These are phyloP conservation scores for Eulithis testata DNA, from an alignment of 2,888 invertebrate genomes.

Conservation along the genomic window DNA sequence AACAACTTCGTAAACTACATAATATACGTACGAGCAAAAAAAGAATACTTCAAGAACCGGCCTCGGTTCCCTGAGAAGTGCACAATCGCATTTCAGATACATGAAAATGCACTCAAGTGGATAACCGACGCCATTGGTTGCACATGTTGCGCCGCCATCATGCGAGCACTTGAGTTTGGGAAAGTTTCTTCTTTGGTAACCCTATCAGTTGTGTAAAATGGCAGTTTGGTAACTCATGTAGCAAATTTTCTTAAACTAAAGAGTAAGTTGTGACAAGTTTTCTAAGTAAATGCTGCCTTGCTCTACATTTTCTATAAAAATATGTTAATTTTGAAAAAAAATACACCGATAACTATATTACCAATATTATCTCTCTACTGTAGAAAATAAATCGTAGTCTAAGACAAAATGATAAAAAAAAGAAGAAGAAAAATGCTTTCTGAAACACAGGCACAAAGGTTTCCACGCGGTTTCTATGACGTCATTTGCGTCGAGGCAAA, in stretches of 20 bases:
- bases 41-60: not conserved
- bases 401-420: too few species aligned
- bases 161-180: conserved; percentile 5
- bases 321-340: too few species aligned
- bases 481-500: conserved; percentile 23
- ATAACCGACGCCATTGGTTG: conserved; percentile 17
- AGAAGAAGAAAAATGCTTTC: not conserved
- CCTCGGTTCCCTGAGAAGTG: not conserved
- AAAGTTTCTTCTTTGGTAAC: conserved; percentile 5
- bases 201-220: too few species aligned
- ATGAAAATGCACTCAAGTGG: conserved; percentile 26
- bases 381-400: too few species aligned
- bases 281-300: too few species aligned
- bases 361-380: too few species aligned
- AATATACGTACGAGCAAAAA: not conserved
- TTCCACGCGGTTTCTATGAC: conserved; percentile 8
- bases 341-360: too few species aligned
- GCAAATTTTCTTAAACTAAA: too few species aligned
- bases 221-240: too few species aligned
- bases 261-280: too few species aligned
- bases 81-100: conserved; percentile 18
- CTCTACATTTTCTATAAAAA: too few species aligned
- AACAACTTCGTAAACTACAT: not conserved
- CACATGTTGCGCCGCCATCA: conserved; percentile 16
- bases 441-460: too few species aligned